Evolutionary conservation across 2,797 vertebrate species (phyloP), one percentile per base, ranked within the genome.

Genomic region (Darevskia mixta): DNA sequence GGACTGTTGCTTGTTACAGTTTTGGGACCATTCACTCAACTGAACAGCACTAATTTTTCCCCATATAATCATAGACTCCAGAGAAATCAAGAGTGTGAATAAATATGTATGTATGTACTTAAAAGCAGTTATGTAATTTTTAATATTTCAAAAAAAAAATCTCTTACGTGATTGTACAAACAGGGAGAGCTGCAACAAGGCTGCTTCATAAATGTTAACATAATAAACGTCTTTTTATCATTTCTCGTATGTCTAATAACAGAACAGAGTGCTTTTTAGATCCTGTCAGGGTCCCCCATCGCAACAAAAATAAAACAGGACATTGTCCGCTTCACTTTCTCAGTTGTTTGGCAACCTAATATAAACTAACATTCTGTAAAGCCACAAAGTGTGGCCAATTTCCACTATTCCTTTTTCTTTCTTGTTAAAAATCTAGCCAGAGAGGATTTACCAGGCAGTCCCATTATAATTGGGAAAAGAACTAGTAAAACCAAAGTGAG

Each of bases 281-380:
- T 94, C 32, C 82, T 87, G 2, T 93, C 79, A 92, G 90, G 76
- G 20, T 15, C 79, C 90, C 87, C 71, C 93, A 77, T 77, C 82
- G 73, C 66, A 64, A 20, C 64, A 90, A 86, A 95, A 88, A 23
- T 43, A 91, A 93, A 88, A 7, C 67, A 87, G 76, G 92, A 77
- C 17, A 5, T 35, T 92, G 94, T 38, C 76, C 38, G 90, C 85
- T 77, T 88, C 55, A 72, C 20, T 83, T 0, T 89, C 29, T 32
- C 10, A 1, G 11, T 86, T 90, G 58, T 82, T 76, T 89, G 87
- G 76, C 38, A 5, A 3, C 79, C 1, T 85, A 91, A n/a, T 4
- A 88, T 81, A 79, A 43, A 18, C 1, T 11, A 71, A 23, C 83
- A 75, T 83, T 84, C 25, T 75, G 35, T 25, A 49, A 73, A 73